These are phyloP conservation scores for Neolamprologus kungweensis DNA, from an alignment of 2,113 vertebrate genomes.

Conservation along the genomic window DNA sequence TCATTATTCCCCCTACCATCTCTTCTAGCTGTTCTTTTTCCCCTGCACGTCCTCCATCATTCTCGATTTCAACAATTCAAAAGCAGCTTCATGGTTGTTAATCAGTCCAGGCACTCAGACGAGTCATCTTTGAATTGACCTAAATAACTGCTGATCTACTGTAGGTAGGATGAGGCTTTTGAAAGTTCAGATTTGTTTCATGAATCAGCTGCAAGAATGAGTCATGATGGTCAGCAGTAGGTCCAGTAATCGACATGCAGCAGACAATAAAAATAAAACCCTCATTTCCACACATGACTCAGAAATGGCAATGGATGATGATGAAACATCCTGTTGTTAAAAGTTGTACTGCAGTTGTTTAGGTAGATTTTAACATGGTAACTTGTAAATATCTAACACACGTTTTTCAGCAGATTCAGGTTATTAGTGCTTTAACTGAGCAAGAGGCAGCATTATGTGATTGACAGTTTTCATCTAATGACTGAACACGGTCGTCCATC, in stretches of 20 bases:
- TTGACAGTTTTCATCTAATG: neutral
- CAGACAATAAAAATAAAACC: neutral
- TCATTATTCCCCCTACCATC: neutral
- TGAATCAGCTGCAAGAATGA: neutral
- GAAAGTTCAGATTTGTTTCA: neutral
- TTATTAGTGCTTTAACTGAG: neutral
- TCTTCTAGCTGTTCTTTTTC: neutral
- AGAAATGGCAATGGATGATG: neutral
- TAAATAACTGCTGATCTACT: neutral
- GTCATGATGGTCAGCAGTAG: neutral
- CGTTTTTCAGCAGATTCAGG: neutral
- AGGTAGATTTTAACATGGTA: neutral
- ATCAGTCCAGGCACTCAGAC: neutral
- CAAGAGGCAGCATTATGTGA: neutral
- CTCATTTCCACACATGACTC: neutral
- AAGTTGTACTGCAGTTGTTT: neutral
- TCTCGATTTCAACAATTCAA: neutral
- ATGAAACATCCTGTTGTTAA: neutral
- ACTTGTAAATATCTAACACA: neutral
- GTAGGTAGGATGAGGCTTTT: neutral
- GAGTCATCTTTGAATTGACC: constrained; percentile 7
- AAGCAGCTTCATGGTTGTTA: neutral
- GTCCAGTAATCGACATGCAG: neutral
- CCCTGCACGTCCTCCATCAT: neutral
- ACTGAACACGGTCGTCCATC: neutral